These are phyloP conservation scores for Drosophila truncata DNA, from an alignment of 1,140 invertebrate genomes.

Conservation along the genomic window DNA sequence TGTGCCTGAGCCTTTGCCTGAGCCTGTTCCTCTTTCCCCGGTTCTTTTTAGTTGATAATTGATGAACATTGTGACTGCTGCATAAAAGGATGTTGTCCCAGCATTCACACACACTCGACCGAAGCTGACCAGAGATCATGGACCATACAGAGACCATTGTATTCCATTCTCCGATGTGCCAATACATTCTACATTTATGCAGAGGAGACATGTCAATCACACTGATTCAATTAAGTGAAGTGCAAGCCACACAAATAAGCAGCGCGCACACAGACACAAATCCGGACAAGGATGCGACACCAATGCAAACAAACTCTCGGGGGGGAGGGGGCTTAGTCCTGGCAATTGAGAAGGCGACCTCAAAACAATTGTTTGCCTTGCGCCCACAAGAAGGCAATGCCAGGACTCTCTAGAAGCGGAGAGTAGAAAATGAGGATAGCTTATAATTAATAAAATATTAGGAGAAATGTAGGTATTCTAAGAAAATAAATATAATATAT, in stretches of 20 bases:
- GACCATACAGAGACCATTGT: background rate
- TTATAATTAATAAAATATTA: conserved; percentile 1
- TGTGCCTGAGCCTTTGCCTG: background rate
- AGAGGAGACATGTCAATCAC: conserved; percentile 63
- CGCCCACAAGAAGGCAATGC: conserved; percentile 26
- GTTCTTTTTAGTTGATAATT: conserved; percentile 70
- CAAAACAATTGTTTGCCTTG: conserved; percentile 47
- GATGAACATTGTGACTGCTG: conserved; percentile 70
- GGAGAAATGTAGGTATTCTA: background rate
- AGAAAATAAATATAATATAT: background rate
- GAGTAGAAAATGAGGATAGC: background rate
- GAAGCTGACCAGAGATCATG: conserved; percentile 36
- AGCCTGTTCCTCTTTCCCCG: conserved; percentile 22
- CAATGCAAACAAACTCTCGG: conserved; percentile 25
- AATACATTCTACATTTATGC: conserved; percentile 21
- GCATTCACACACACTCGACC: conserved; percentile 9
- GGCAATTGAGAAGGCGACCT: conserved; percentile 39
- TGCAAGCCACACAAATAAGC: conserved; percentile 45
- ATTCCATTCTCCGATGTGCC: conserved; percentile 8
- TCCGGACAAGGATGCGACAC: conserved; percentile 15
- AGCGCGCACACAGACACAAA: background rate
- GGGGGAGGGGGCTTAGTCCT: background rate
- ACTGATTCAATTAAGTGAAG: conserved; percentile 79
- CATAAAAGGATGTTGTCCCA: conserved; percentile 31
- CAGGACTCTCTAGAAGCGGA: background rate